Conservation (phyloP, 2,113 vertebrate species). For the Anoura caudifer region DNA sequence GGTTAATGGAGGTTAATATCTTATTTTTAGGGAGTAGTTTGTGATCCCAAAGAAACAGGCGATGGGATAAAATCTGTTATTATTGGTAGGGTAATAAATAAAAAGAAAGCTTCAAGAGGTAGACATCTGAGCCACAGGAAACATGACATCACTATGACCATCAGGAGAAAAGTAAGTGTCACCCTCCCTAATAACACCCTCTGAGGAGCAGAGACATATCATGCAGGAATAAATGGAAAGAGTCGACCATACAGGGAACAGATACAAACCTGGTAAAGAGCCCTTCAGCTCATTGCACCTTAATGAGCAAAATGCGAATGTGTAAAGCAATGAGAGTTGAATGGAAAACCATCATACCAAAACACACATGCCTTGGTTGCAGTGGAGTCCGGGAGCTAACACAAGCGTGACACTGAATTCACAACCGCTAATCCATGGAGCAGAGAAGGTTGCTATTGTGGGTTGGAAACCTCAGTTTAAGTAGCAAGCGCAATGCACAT, state of each 20-base stretch:
- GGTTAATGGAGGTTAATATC: background rate
- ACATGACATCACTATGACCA: background rate
- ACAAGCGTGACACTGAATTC: background rate
- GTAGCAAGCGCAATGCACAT: background rate
- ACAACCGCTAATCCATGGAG: background rate
- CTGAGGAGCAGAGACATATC: background rate
- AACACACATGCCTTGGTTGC: background rate
- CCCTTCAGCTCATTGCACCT: background rate
- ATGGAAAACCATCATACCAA: background rate
- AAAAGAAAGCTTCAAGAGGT: background rate
- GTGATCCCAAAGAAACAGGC: background rate
- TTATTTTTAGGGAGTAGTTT: background rate
- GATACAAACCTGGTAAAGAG: background rate
- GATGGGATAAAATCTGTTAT: background rate
- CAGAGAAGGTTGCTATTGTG: background rate
- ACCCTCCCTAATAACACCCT: background rate
- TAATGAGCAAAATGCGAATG: background rate
- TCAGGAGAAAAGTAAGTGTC: background rate
- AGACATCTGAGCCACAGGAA: background rate
- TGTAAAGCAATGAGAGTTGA: background rate
- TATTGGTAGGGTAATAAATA: background rate
- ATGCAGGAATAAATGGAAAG: background rate
- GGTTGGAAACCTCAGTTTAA: background rate
- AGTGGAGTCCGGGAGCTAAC: background rate
- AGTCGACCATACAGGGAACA: no score